phyloP scores from a whole-genome alignment of 2,888 invertebrate species.

The Callimorpha dominula region DNA sequence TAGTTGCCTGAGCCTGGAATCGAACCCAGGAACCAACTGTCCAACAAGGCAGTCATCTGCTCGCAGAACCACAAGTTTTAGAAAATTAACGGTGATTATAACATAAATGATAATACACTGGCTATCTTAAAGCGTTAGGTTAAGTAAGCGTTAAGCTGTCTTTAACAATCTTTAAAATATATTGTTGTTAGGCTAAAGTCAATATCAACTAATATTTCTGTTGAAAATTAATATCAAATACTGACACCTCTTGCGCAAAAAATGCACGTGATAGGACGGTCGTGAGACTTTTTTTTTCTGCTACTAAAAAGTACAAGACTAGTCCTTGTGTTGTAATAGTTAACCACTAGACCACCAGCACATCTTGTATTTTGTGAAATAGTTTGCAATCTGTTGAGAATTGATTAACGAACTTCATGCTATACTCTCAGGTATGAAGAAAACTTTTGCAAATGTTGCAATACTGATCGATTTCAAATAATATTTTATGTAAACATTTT shows the following conservation, averaged over 20 bases:
- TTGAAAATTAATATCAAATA: not conserved
- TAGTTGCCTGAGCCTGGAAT: too few species aligned
- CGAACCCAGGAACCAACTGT: too few species aligned
- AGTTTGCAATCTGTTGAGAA: constrained; percentile 32
- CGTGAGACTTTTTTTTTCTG: constrained; percentile 41
- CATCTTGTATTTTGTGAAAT: constrained; percentile 32
- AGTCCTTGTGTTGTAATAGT: constrained; percentile 37
- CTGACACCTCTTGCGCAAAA: constrained; percentile 16
- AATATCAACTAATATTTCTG: not conserved
- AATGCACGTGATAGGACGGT: constrained; percentile 44
- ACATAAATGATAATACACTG: too few species aligned
- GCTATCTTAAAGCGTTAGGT: too few species aligned
- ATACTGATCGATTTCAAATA: not conserved
- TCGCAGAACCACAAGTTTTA: too few species aligned
- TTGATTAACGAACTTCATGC: constrained; percentile 36
- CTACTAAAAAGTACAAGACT: constrained; percentile 36
- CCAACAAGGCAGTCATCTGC: too few species aligned
- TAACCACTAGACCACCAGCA: constrained; percentile 13
- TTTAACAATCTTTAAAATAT: not conserved
- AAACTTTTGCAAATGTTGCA: not conserved
- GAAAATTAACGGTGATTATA: too few species aligned
- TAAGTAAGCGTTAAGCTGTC: too few species aligned
- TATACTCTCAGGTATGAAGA: constrained; percentile 1
- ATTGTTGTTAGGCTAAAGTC: not conserved
- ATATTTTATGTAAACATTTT: not conserved